Percentiles rank a stretch among this genome's conserved stretches.
Conservation (phyloP, 2,797 vertebrate genomes). For the Enteromius fasciolatus region DNA sequence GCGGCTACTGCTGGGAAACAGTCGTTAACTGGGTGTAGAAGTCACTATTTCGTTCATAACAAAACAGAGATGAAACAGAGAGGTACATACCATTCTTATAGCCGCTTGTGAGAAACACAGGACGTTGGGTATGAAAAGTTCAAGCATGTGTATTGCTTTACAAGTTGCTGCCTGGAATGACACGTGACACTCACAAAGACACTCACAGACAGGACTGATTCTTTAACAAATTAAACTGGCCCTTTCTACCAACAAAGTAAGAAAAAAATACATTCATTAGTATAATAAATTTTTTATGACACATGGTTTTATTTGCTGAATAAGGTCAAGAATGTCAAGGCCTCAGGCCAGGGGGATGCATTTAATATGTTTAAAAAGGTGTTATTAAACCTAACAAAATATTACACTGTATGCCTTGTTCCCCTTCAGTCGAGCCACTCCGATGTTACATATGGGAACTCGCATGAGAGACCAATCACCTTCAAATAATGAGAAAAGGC, state of each 20-base stretch:
- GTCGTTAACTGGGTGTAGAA: constrained; percentile 79
- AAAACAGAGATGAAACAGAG: constrained; percentile 46
- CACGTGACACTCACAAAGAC: neutral
- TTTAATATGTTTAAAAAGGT: neutral
- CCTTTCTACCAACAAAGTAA: neutral
- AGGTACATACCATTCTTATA: constrained; percentile 27
- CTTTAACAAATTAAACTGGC: neutral
- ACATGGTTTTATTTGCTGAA: neutral
- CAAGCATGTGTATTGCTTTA: neutral
- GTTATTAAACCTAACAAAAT: neutral
- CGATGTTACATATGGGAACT: no score
- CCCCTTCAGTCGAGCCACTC: no score
- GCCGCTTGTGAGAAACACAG: constrained; percentile 4
- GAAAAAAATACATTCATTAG: neutral
- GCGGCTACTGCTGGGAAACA: constrained; percentile 90
- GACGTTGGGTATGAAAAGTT: neutral
- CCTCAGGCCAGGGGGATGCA: neutral
- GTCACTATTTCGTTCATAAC: constrained; percentile 51
- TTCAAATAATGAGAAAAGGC: no score
- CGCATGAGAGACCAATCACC: no score
- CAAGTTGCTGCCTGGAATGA: neutral
- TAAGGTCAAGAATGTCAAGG: neutral
- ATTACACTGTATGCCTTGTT: no score
- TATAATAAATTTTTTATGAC: neutral
- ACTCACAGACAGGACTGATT: neutral